Evolutionary conservation across 2,888 invertebrate genomes (phyloP).

Genomic region (Orthonevra nobilis): DNA sequence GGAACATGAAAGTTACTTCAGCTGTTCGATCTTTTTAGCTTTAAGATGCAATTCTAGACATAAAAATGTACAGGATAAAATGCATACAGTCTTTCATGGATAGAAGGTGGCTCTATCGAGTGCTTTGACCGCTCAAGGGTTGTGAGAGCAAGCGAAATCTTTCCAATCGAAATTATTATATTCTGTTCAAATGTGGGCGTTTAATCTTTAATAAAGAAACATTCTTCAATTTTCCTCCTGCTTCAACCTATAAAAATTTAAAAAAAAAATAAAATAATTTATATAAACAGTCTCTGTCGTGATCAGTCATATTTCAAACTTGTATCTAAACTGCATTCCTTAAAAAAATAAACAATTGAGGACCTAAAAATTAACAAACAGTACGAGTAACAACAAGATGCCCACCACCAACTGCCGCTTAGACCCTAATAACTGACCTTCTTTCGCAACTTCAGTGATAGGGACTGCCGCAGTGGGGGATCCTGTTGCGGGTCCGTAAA

Average conservation of each 20-base stretch:
- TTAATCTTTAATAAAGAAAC: background rate
- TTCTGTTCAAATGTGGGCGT: no score
- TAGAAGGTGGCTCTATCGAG: no score
- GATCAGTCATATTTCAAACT: slow-evolving; percentile 21
- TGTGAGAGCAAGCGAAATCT: no score
- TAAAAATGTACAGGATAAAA: no score
- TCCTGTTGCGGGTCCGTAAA: slow-evolving; percentile 70
- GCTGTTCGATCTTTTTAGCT: no score
- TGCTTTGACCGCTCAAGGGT: no score
- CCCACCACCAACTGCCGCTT: slow-evolving; percentile 56
- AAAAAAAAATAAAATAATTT: no score
- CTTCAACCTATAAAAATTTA: slow-evolving; percentile 10
- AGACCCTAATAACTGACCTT: slow-evolving; percentile 78
- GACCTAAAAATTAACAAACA: slow-evolving; percentile 21
- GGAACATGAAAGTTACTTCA: no score
- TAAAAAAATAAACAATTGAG: background rate
- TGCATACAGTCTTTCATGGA: no score
- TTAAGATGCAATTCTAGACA: no score
- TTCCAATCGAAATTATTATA: no score
- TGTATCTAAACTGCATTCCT: background rate
- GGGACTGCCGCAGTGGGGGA: slow-evolving; percentile 74
- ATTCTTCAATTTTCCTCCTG: background rate
- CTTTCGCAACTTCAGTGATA: slow-evolving; percentile 78
- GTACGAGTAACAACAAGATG: slow-evolving; percentile 11
- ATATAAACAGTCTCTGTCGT: slow-evolving; percentile 36